Evolutionary conservation across 2,113 vertebrate genomes (phyloP).

Genomic region (Machaerirhynchus nigripectus): DNA sequence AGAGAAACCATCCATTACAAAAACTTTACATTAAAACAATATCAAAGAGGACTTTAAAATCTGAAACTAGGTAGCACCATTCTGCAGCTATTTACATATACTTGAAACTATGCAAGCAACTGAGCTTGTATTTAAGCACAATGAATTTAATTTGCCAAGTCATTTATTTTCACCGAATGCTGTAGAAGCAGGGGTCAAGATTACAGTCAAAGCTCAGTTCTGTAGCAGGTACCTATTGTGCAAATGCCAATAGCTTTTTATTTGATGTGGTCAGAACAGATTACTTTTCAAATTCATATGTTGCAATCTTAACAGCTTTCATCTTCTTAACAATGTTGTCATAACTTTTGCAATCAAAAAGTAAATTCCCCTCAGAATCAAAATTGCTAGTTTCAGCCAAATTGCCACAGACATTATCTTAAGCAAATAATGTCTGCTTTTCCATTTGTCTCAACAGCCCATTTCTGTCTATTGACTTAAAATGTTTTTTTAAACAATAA

Average conservation of each 20-base stretch:
- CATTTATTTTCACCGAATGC: conserved; percentile 16
- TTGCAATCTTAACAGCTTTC: conserved; percentile 22
- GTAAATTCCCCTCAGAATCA: conserved; percentile 1
- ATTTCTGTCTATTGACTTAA: background rate
- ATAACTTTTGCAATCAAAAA: conserved; percentile 28
- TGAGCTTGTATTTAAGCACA: background rate
- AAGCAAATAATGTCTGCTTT: background rate
- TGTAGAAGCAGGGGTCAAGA: conserved; percentile 28
- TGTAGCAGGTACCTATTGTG: conserved; percentile 22
- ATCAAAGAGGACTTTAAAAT: background rate
- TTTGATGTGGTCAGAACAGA: conserved; percentile 29
- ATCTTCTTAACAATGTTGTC: background rate
- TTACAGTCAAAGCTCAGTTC: conserved; percentile 16
- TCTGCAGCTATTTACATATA: background rate
- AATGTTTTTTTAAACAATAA: background rate
- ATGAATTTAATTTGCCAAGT: conserved; percentile 30
- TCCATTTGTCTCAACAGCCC: background rate
- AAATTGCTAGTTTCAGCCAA: background rate
- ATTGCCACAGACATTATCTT: background rate
- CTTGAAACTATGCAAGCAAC: background rate
- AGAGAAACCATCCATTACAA: background rate
- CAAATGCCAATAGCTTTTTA: conserved; percentile 25
- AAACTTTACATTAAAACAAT: background rate
- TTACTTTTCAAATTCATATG: conserved; percentile 8
- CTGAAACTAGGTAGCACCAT: background rate